Percentiles rank a stretch among this genome's conserved stretches.
phyloP scores from a whole-genome alignment of 2,888 invertebrate genomes.

The Metopia argyrocephala region DNA sequence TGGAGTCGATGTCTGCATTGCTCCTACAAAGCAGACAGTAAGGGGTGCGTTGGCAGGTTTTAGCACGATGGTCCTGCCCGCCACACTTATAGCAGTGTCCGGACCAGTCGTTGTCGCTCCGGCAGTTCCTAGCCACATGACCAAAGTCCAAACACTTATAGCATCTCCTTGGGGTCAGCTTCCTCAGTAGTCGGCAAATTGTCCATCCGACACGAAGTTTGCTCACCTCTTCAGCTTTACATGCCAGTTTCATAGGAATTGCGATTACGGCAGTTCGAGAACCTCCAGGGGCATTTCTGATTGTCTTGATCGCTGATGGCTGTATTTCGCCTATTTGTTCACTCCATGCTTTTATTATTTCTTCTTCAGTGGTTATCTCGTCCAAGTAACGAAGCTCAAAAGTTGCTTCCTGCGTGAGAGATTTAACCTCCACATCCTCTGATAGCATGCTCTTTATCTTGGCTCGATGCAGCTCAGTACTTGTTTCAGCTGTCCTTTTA shows the following conservation, averaged over 20 bases:
- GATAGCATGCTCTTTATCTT: background rate
- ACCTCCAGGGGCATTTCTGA: no score
- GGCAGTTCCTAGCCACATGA: background rate
- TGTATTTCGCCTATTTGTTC: background rate
- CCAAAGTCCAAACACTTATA: conserved; percentile 32
- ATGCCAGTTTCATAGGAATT: background rate
- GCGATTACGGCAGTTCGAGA: no score
- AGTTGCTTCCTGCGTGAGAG: background rate
- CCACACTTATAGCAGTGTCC: conserved; percentile 3
- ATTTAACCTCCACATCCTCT: background rate
- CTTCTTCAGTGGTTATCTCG: background rate
- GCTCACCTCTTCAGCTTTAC: background rate
- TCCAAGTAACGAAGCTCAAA: background rate
- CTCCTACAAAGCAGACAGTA: no score
- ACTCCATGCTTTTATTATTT: background rate
- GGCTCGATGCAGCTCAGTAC: background rate
- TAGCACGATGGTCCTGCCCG: background rate
- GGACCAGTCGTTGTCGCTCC: background rate
- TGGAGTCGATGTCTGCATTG: no score
- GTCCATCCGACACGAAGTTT: conserved; percentile 18
- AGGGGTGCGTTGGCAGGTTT: no score
- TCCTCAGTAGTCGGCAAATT: background rate
- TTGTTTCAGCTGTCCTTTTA: background rate
- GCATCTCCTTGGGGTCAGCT: conserved; percentile 10
- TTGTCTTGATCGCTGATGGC: background rate